These are phyloP conservation scores for Muscicapa striata DNA, from an alignment of 2,797 vertebrate species.

Conservation along the genomic window DNA sequence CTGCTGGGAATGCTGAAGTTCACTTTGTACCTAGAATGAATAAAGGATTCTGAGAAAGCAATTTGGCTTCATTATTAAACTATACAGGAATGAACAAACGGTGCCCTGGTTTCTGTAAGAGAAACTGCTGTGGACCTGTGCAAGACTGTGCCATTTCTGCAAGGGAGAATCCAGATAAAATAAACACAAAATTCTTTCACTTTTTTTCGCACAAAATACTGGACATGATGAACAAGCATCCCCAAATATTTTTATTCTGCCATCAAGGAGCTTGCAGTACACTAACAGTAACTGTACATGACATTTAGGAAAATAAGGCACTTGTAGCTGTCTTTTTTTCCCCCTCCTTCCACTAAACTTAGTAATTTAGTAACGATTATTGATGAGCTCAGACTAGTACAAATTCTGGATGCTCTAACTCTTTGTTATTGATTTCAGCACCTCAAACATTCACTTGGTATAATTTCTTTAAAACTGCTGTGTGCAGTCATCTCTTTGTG, in stretches of 20 bases:
- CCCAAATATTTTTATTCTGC: not conserved
- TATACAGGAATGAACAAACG: not conserved
- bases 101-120: not conserved
- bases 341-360: not conserved
- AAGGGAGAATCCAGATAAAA: not conserved
- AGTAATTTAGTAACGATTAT: not conserved
- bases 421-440: not conserved
- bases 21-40: slow-evolving; percentile 23
- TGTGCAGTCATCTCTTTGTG: not conserved
- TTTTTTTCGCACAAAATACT: not conserved
- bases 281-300: not conserved
- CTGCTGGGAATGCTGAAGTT: not conserved
- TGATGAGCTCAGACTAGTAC: not conserved
- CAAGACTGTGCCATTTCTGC: not conserved
- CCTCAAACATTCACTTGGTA: not conserved
- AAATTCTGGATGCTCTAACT: not conserved
- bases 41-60: slow-evolving; percentile 22
- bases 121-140: not conserved
- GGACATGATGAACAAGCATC: not conserved
- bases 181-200: not conserved
- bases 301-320: not conserved
- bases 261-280: not conserved
- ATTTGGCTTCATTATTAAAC: not conserved
- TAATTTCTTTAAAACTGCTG: not conserved
- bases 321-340: not conserved